phyloP scores from a whole-genome alignment of 2,113 vertebrate species.

The Siphamia tubifer region DNA sequence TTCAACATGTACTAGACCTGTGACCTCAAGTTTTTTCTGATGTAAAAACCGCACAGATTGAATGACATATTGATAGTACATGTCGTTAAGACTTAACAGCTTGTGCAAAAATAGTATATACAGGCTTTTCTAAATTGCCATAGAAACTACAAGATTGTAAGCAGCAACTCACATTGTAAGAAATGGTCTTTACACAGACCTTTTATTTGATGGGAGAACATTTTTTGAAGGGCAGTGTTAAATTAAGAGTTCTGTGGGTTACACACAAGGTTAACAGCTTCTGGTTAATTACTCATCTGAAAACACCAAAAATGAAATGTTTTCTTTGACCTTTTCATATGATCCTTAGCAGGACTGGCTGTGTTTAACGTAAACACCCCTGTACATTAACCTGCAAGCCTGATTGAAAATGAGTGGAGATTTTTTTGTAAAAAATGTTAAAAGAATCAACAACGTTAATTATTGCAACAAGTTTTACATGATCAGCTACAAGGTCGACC shows the following conservation, averaged over 20 bases:
- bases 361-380: not conserved
- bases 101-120: not conserved
- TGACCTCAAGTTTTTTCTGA: not conserved
- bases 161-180: not conserved
- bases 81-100: not conserved
- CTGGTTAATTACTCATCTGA: constrained; percentile 11
- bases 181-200: not conserved
- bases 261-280: constrained; percentile 11
- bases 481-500: not conserved
- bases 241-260: not conserved
- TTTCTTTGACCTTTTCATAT: constrained; percentile 3
- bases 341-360: constrained; percentile 5
- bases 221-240: not conserved
- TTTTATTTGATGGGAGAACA: constrained; percentile 4
- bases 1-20: not conserved
- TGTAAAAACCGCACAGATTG: too few species aligned
- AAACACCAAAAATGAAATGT: not conserved
- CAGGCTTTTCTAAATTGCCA: not conserved
- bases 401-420: not conserved
- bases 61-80: too few species aligned
- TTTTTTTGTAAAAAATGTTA: not conserved
- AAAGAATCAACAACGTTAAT: not conserved
- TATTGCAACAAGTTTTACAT: too few species aligned
- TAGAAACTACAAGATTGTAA: not conserved
- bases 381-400: not conserved